Evolutionary conservation across 2,888 invertebrate species (phyloP), one percentile per base, ranked within the genome.

Genomic region (Fabriciana adippe): DNA sequence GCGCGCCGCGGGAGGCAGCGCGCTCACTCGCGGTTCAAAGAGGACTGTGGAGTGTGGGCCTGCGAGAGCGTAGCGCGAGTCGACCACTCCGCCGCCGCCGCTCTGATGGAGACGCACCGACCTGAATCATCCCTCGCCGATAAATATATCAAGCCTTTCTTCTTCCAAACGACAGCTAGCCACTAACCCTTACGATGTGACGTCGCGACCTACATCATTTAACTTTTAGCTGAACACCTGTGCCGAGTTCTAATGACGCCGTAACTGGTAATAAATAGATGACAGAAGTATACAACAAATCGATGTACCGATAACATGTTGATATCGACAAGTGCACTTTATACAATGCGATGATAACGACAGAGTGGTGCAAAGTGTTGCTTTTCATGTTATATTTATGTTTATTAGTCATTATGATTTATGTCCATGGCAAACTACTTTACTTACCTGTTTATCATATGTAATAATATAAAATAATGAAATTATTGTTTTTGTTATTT

Each of bases 1-100:
- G 87, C 87, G 85, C 87, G 87, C 89, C 89, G 89, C 87, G 81
- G 81, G 80, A 88, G 83, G 89, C 90, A 88, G 89, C 91, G 89
- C 90, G 89, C 92, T 90, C 91, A 86, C 85, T 89, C 88, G 89
- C 90, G 90, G 91, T 85, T 89, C 82, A 83, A 81, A 84, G 89
- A 86, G 86, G 81, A 92, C 92, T 92, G 91, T 87, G 86, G 81
- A 92, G 92, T 92, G 91, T 87, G 74, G 61, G 81, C 91, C 92
- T 90, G 90, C 87, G 73, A 67, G 80, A 82, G 82, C 72, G 68
- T 68, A 64, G 72, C 71, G 66, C 67, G 63, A 55, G 41, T 13
- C 55, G 11, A 26, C n/a, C 47, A 35, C 61, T 35, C 50, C 61
- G 6, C 16, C n/a, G 16, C 55, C 56, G 14, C n/a, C 45, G 71